These are phyloP conservation scores for Onychomys leucogaster DNA, from an alignment of 2,797 vertebrate species.

Conservation along the genomic window DNA sequence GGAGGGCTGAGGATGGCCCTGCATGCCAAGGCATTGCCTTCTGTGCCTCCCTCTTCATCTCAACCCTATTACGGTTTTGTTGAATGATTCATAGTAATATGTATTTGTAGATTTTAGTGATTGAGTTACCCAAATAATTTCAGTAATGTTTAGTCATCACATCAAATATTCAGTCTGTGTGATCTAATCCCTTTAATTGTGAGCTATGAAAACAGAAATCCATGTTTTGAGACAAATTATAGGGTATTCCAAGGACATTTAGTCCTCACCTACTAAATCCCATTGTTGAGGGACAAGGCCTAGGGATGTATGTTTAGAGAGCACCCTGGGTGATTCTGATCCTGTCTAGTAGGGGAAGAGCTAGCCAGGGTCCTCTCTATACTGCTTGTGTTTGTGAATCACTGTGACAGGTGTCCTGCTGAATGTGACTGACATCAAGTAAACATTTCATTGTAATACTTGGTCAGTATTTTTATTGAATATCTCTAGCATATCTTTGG, in stretches of 20 bases:
- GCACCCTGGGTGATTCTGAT: not conserved
- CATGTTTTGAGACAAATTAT: constrained; percentile 26
- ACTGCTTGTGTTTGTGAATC: not conserved
- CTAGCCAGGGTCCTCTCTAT: not conserved
- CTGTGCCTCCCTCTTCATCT: not conserved
- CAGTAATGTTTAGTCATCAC: not conserved
- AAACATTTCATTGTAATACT: constrained; percentile 8
- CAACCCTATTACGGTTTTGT: not conserved
- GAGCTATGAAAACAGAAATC: constrained; percentile 42
- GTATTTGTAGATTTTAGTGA: not conserved
- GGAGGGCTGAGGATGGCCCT: not conserved
- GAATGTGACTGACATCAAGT: not conserved
- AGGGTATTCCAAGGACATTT: not conserved
- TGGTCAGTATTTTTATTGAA: constrained; percentile 32
- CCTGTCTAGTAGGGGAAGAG: not conserved
- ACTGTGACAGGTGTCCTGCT: constrained; percentile 32
- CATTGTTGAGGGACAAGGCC: not conserved
- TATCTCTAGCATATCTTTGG: constrained; percentile 2
- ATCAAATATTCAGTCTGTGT: not conserved
- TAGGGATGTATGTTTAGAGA: not conserved
- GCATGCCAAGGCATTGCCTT: not conserved
- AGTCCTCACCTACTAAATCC: not conserved
- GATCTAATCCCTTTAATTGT: not conserved
- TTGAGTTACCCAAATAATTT: not conserved
- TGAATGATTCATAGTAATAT: not conserved